Conservation (phyloP, 2,113 vertebrate species). For the Sylvicapra grimmia region DNA sequence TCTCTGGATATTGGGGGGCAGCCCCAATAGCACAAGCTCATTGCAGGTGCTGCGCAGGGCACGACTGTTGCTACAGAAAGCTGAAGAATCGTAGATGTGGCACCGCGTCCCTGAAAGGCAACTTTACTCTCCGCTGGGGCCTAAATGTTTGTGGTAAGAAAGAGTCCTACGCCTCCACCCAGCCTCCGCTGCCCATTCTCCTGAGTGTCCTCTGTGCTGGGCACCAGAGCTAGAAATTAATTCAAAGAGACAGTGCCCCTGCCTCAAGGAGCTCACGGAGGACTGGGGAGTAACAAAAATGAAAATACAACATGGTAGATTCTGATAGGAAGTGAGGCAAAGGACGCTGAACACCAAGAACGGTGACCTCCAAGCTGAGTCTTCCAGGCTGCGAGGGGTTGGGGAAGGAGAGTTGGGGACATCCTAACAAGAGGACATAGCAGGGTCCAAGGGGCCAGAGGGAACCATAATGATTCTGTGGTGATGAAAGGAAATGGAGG, state of each 20-base stretch:
- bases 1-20: no score
- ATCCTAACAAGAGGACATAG: background rate
- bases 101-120: fast-evolving
- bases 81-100: fast-evolving
- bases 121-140: fast-evolving
- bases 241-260: background rate
- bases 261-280: background rate
- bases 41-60: constrained; percentile 63
- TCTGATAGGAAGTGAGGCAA: background rate
- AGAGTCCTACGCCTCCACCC: fast-evolving
- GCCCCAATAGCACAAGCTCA: fast-evolving
- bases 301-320: background rate
- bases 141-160: constrained; percentile 19
- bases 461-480: fast-evolving
- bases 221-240: background rate
- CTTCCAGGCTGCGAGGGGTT: background rate
- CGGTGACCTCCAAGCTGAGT: background rate
- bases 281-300: background rate
- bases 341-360: background rate
- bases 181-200: no score
- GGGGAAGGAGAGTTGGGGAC: fast-evolving
- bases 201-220: background rate
- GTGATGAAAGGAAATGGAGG: background rate
- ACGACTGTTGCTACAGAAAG: constrained; percentile 10
- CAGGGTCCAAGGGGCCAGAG: background rate